phyloP scores from a whole-genome alignment of 2,797 vertebrate genomes.

The Gymnopithys bicolor region DNA sequence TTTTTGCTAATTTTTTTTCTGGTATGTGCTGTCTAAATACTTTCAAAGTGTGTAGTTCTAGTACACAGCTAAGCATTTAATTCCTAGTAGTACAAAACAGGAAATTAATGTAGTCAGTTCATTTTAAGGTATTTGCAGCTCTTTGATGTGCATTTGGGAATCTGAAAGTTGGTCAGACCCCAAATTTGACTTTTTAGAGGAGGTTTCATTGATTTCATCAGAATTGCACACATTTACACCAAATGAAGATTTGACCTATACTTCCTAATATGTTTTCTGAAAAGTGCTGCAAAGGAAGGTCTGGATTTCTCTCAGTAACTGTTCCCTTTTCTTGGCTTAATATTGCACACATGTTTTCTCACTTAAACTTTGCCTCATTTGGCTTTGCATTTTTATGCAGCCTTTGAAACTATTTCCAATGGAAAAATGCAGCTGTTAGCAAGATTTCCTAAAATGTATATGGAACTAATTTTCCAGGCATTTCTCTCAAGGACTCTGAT shows the following conservation, averaged over 20 bases:
- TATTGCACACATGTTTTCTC: constrained; percentile 78
- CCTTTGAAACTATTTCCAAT: constrained; percentile 86
- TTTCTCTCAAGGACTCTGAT: constrained; percentile 73
- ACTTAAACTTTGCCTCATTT: constrained; percentile 82
- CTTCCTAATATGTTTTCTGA: constrained; percentile 35
- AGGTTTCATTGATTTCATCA: neutral
- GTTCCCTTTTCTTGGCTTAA: constrained; percentile 76
- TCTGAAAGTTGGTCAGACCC: constrained; percentile 9
- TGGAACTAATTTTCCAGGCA: constrained; percentile 83
- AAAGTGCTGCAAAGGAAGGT: constrained; percentile 22
- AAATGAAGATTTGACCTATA: neutral
- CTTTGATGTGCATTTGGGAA: constrained; percentile 8
- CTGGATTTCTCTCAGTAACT: constrained; percentile 62
- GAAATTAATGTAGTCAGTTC: neutral
- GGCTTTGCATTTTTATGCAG: constrained; percentile 71
- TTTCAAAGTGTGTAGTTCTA: neutral
- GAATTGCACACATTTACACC: constrained; percentile 12
- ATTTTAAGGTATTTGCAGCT: neutral
- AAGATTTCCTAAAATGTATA: constrained; percentile 83
- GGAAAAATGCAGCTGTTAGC: constrained; percentile 90
- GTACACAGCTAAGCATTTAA: neutral
- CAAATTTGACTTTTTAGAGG: neutral
- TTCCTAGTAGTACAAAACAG: neutral
- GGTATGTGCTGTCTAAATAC: neutral
- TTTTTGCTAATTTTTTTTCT: neutral